Percentiles rank a stretch among this genome's conserved stretches.
These are phyloP conservation scores for Netelia melanura DNA, from an alignment of 2,888 invertebrate species.

Conservation along the genomic window DNA sequence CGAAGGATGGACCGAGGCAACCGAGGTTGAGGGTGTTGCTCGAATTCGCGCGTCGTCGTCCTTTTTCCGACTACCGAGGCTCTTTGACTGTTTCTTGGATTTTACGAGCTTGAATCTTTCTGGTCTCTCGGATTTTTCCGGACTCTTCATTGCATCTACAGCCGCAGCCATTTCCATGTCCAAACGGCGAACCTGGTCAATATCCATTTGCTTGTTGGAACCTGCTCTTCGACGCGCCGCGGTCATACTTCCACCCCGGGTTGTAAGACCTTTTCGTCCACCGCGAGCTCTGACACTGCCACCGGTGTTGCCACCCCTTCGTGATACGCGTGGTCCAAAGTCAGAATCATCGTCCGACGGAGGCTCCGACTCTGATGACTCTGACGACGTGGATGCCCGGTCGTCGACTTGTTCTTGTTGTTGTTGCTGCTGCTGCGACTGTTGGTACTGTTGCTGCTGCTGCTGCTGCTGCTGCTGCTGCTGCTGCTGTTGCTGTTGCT, in stretches of 20 bases:
- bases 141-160: slow-evolving; percentile 83
- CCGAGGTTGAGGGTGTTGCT: slow-evolving; percentile 4
- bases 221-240: slow-evolving; percentile 78
- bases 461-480: no score
- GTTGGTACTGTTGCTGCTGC: background rate
- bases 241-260: slow-evolving; percentile 81
- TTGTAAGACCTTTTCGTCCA: slow-evolving; percentile 82
- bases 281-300: slow-evolving; percentile 79
- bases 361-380: slow-evolving; percentile 81
- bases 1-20: background rate
- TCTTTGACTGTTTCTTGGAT: slow-evolving; percentile 76
- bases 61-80: slow-evolving; percentile 76
- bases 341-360: slow-evolving; percentile 82
- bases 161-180: slow-evolving; percentile 84
- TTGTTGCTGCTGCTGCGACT: slow-evolving; percentile 69
- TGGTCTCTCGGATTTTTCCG: slow-evolving; percentile 80
- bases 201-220: slow-evolving; percentile 81
- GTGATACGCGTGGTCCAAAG: slow-evolving; percentile 80
- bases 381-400: slow-evolving; percentile 75
- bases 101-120: slow-evolving; percentile 72
- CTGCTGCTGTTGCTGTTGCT: slow-evolving; percentile 1
- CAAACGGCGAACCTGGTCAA: slow-evolving; percentile 81
- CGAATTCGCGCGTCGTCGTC: slow-evolving; percentile 73
- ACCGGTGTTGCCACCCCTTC: slow-evolving; percentile 74
- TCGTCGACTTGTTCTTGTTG: slow-evolving; percentile 69